Base-by-base conservation (phyloP, 2,113 vertebrate species). In the Mesembrinibis cayennensis region DNA sequence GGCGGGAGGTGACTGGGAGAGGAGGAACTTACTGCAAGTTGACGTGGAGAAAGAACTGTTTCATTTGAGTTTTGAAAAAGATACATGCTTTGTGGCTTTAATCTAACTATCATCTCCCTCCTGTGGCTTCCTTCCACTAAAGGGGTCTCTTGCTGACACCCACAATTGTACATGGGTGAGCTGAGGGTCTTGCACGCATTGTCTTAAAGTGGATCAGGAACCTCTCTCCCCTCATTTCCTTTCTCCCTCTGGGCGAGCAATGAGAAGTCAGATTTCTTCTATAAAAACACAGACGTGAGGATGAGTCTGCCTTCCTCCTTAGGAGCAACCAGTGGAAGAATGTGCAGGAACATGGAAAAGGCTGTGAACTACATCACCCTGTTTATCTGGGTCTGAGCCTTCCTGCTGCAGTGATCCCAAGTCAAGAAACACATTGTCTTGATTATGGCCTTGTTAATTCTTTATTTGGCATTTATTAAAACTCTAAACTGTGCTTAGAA, bases 401-500 rank as follows among this genome's bases (percentile, higher is more conserved):
- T 85, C 36, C 49, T 74, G 89, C 88, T 91, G 96, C 96, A 71
- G 91, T 86, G 66, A 97, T 91, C 81, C 50, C 49, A 66, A 96
- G 96, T 96, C 79, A 95, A 78, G 83, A 66, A 96, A 96, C 96
- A 95, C 70, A 95, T 97, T 97, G 95, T 69, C 78, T 69, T 97
- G 92, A 96, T 97, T 98, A 97, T 66, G 69, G 91, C 79, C 96
- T 92, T 95, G 87, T 97, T 98, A 97, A 96, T 97, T 98, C 93
- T 97, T 94, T 97, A 91, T 89, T 89, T 97, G 91, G 58, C 91
- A 96, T 97, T 97, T 98, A 96, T 97, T 98, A 95, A 97, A 97
- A 92, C 88, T 95, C 84, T 94, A 70, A 97, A 93, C 59, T 95
- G 69, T 42, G 66, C 34, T 94, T 93, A 94, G 94, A 83, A 98